Evolutionary conservation across 2,113 vertebrate genomes (phyloP).

Genomic region (Oreochromis spilurus): DNA sequence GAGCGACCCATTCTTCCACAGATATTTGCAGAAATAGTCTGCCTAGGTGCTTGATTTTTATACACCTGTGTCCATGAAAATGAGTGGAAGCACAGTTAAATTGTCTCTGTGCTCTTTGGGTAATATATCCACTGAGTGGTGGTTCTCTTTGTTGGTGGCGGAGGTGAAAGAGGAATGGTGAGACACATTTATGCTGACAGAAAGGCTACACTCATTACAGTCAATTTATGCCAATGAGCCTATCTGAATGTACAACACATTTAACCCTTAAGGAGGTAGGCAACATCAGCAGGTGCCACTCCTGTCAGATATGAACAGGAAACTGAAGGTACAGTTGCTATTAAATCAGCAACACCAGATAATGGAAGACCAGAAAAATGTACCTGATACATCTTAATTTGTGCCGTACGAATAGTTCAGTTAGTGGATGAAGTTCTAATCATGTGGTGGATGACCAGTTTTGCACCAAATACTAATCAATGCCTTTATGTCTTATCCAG

Average conservation of each 20-base stretch:
- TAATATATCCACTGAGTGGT: not conserved
- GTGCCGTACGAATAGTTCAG: not conserved
- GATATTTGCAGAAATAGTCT: not conserved
- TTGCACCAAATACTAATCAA: not conserved
- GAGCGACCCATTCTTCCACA: not conserved
- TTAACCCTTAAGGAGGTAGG: not conserved
- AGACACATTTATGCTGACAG: not conserved
- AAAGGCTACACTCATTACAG: not conserved
- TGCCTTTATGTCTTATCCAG: not conserved
- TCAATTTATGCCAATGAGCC: not conserved
- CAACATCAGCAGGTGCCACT: not conserved
- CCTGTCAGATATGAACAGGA: not conserved
- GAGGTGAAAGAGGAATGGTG: not conserved
- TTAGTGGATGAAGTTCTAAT: not conserved
- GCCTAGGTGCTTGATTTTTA: not conserved
- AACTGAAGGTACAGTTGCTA: not conserved
- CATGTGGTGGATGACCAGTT: not conserved
- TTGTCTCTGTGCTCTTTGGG: not conserved
- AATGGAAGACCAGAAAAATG: not conserved
- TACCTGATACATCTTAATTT: not conserved
- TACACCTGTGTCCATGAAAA: not conserved
- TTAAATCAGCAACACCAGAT: not conserved
- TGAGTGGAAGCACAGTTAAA: not conserved
- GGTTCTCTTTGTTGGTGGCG: not conserved
- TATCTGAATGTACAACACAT: not conserved